Base-by-base conservation (phyloP, 1,140 invertebrate genomes). In the Oreohelix idahoensis region DNA sequence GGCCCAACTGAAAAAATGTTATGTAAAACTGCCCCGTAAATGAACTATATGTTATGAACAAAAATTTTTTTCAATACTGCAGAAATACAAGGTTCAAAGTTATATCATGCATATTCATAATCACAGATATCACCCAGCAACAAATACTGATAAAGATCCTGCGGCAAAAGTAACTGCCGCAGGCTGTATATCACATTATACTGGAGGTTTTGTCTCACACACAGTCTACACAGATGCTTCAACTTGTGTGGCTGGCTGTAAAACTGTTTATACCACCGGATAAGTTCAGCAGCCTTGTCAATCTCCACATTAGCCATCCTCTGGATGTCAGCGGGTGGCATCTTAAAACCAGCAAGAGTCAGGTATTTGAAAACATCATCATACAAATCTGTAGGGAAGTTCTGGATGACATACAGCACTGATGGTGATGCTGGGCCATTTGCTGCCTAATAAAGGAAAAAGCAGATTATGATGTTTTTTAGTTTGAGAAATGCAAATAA, bases 301-400 rank as follows among this genome's bases (percentile, higher is more conserved):
- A 81, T 81, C 79, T 71, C 70, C 69, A 81, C 70, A n/a, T 81
- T 81, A 32, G 79, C 79, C 79, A 81, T 81, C 42, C 79, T 69
- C 69, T 81, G 79, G 29, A 81, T 53, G 26, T 69, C 79, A 49
- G 79, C 69, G 8, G 66, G 79, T 35, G 69, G 70, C 79, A 81
- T 81, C 0, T 42, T 81, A 49, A 81, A 81, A 0, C 79, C 79
- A 35, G 79, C 79, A 39, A 81, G 79, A 0, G 45, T 81, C 29
- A 81, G 70, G 69, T 51, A 81, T 38, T 81, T 81, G 79, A 81
- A 81, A 15, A 81, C 79, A 38, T 81, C 79, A n/a, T 81, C 79
- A 35, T 81, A 81, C 4, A 81, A 49, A 38, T 81, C 79, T 38
- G 79, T 81, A 23, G 79, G 79, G 51, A 81, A 81, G 79, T 81